Evolutionary conservation across 2,888 invertebrate species (phyloP).

Genomic region (Drosophila multiciliata): DNA sequence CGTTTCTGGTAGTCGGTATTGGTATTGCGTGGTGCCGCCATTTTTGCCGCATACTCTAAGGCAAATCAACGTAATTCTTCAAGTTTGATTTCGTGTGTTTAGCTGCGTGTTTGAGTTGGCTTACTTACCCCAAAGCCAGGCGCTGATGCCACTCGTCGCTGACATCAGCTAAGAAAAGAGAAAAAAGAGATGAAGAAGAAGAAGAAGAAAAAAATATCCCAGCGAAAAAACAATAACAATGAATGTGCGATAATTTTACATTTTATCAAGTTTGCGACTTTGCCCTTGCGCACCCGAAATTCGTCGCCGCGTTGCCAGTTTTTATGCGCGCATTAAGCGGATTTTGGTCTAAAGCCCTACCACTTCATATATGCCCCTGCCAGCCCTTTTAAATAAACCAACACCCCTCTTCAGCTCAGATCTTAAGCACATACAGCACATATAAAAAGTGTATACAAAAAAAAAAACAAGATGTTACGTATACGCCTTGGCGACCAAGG

Average conservation of each 20-base stretch:
- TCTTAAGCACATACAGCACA: slow-evolving; percentile 8
- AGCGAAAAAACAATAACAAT: slow-evolving; percentile 73
- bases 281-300: slow-evolving; percentile 32
- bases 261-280: slow-evolving; percentile 75
- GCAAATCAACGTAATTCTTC: slow-evolving; percentile 75
- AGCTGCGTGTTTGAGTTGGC: slow-evolving; percentile 74
- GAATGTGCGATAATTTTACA: slow-evolving; percentile 80
- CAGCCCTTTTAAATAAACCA: slow-evolving; percentile 1
- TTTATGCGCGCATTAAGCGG: slow-evolving; percentile 79
- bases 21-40: background rate
- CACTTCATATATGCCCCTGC: slow-evolving; percentile 66
- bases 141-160: slow-evolving; percentile 44
- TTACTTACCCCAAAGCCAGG: slow-evolving; percentile 64
- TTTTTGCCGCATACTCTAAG: slow-evolving; percentile 47
- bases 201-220: slow-evolving; percentile 8
- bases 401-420: slow-evolving; percentile 3
- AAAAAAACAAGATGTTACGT: slow-evolving; percentile 69
- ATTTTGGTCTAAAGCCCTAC: slow-evolving; percentile 74
- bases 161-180: slow-evolving; percentile 13
- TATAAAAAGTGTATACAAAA: slow-evolving; percentile 46
- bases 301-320: slow-evolving; percentile 74
- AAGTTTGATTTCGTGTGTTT: slow-evolving; percentile 75
- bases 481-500: slow-evolving; percentile 62
- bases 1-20: slow-evolving; percentile 4
- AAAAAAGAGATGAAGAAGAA: slow-evolving; percentile 6